Evolutionary conservation across 2,113 vertebrate genomes (phyloP), one percentile per base, ranked within the genome.

Genomic region (Epinephelus moara): DNA sequence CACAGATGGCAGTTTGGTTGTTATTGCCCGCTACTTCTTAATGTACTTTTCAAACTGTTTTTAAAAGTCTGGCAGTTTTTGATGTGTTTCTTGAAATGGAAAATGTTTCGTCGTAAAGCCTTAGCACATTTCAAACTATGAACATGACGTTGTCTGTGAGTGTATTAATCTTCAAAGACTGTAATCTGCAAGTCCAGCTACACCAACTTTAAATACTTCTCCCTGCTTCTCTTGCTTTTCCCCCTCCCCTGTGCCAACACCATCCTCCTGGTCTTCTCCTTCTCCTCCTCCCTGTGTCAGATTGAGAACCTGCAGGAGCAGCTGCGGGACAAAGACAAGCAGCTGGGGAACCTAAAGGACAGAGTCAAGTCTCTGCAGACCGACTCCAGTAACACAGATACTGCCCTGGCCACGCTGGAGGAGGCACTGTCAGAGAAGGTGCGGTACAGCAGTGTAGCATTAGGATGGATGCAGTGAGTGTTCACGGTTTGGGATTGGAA

Each of bases 231-330:
- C 19, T 63, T 4, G 17, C 40, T 59, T 19, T 55, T 74, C 6
- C 27, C 6, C 19, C 25, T 27, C 63, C 33, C 11, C 3, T 78
- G 19, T 67, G 25, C 23, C 55, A 2, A 23, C n/a, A 18, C 14
- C 49, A 7, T 59, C 56, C 42, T 53, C 42, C 6, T 19, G 33
- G 17, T 56, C 47, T 1, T 15, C 49, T 70, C 49, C 23, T 56
- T 42, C 33, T 37, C n/a, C 13, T 57, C 23, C 40, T 70, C 15
- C 23, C 27, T 82, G 56, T 84, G 75, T 59, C 92, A 99, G 98
- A 99, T 99, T 94, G 98, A 99, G 94, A 99, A 99, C 85, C 96
- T 99, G 49, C 98, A 99, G 94, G 98, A 99, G 87, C 98, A 99
- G 93, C 96, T 99, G 91, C 96, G 97, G 80, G 98, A 99, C 93